A percentile compares a stretch with the other conserved stretches of the same genome.
phyloP scores from a whole-genome alignment of 2,113 vertebrate species.

The Maccullochella peelii region DNA sequence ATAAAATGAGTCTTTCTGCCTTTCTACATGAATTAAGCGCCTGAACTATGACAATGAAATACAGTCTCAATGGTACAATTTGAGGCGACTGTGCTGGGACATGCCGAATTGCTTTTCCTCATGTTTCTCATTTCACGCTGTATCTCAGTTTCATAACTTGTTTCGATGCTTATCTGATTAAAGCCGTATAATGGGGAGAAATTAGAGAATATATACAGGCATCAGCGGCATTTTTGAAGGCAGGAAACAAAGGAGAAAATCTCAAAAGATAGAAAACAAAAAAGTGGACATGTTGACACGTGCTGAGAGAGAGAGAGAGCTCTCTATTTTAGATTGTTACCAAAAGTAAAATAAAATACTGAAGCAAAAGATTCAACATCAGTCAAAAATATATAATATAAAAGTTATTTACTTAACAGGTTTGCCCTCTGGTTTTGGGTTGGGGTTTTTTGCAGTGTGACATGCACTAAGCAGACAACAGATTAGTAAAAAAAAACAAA shows the following conservation, averaged over 20 bases:
- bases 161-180: slow-evolving; percentile 44
- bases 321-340: not conserved
- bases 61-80: not conserved
- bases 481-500: not conserved
- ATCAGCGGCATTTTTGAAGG: not conserved
- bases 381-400: not conserved
- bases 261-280: not conserved
- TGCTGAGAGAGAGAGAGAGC: not conserved
- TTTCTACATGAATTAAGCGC: not conserved
- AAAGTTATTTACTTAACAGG: slow-evolving; percentile 2
- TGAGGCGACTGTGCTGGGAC: slow-evolving; percentile 37
- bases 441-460: no score
- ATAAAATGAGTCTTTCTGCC: not conserved
- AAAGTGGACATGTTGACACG: not conserved
- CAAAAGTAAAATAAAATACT: not conserved
- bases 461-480: not conserved
- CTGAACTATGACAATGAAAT: not conserved
- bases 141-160: slow-evolving; percentile 50
- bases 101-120: slow-evolving; percentile 46
- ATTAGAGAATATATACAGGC: slow-evolving; percentile 12
- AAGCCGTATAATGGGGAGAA: slow-evolving; percentile 6
- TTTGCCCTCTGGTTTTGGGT: not conserved
- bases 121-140: slow-evolving; percentile 23
- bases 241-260: not conserved
- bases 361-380: not conserved